These are phyloP conservation scores for Himalopsyche tibetana DNA, from an alignment of 2,888 invertebrate genomes.

Conservation along the genomic window DNA sequence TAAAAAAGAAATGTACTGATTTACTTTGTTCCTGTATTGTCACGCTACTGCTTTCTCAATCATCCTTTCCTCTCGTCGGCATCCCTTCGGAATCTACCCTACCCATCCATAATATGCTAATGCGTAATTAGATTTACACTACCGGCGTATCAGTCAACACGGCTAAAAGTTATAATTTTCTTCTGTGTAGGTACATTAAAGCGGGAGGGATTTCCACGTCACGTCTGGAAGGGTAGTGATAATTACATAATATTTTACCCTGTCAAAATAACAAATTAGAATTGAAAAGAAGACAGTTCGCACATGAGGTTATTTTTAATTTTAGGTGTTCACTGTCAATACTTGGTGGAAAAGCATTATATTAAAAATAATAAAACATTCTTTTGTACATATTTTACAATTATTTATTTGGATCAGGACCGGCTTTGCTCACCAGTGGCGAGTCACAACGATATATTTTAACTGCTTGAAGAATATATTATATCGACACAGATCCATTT, in stretches of 20 bases:
- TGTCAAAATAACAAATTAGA: slow-evolving; percentile 18
- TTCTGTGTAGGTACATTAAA: slow-evolving; percentile 31
- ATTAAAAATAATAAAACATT: no score
- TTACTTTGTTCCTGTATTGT: no score
- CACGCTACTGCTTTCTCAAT: neutral
- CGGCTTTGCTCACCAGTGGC: no score
- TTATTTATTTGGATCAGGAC: no score
- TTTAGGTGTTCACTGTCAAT: no score
- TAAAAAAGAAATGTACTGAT: no score
- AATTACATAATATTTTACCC: slow-evolving; percentile 12
- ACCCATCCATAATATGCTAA: slow-evolving; percentile 56
- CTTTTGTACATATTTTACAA: no score
- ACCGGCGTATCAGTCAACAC: slow-evolving; percentile 61
- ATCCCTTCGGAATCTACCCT: slow-evolving; percentile 43
- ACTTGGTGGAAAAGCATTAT: no score
- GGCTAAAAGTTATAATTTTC: slow-evolving; percentile 58
- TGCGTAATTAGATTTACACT: slow-evolving; percentile 59
- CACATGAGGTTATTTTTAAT: no score
- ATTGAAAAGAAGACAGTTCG: slow-evolving; percentile 1
- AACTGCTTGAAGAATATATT: no score
- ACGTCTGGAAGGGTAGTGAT: slow-evolving; percentile 5
- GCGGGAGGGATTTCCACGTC: neutral
- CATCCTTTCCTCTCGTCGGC: slow-evolving; percentile 17
- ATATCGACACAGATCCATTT: no score
- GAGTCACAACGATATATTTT: no score